Conservation (phyloP, 2,888 invertebrate species). For the Spatulosminthurus flaviceps region DNA sequence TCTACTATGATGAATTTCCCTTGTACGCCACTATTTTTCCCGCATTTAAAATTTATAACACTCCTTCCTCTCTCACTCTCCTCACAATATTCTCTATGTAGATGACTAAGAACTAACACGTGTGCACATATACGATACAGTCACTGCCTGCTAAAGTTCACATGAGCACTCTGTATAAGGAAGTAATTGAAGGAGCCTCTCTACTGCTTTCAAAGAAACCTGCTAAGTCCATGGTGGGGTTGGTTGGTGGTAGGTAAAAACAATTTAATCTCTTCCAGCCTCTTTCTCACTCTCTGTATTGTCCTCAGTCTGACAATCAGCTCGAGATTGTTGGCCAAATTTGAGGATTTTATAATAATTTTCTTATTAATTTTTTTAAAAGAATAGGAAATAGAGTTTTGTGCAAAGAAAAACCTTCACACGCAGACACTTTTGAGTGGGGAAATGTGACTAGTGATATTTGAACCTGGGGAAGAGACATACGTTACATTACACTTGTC, state of each 20-base stretch:
- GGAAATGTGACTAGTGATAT: slow-evolving; percentile 25
- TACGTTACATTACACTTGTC: slow-evolving; percentile 3
- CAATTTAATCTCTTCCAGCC: too few relatives aligned
- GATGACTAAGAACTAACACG: too few relatives aligned
- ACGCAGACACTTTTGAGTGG: background rate
- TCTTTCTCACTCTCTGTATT: too few relatives aligned
- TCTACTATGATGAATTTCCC: slow-evolving; percentile 51
- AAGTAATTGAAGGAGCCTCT: background rate
- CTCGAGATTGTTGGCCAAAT: too few relatives aligned
- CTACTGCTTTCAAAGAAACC: too few relatives aligned
- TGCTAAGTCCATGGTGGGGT: too few relatives aligned
- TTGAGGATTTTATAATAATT: too few relatives aligned
- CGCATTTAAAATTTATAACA: slow-evolving; percentile 31
- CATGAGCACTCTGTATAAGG: background rate
- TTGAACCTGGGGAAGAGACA: background rate
- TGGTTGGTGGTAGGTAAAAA: too few relatives aligned
- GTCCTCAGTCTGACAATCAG: too few relatives aligned
- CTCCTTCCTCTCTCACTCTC: background rate
- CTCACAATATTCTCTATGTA: background rate
- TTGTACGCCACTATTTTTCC: slow-evolving; percentile 38
- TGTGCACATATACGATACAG: background rate
- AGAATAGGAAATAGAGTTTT: too few relatives aligned
- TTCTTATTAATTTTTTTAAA: too few relatives aligned
- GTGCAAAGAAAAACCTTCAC: too few relatives aligned
- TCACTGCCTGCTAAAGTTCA: background rate